Evolutionary conservation across 2,888 invertebrate genomes (phyloP).

Genomic region (Incurvaria masculella): DNA sequence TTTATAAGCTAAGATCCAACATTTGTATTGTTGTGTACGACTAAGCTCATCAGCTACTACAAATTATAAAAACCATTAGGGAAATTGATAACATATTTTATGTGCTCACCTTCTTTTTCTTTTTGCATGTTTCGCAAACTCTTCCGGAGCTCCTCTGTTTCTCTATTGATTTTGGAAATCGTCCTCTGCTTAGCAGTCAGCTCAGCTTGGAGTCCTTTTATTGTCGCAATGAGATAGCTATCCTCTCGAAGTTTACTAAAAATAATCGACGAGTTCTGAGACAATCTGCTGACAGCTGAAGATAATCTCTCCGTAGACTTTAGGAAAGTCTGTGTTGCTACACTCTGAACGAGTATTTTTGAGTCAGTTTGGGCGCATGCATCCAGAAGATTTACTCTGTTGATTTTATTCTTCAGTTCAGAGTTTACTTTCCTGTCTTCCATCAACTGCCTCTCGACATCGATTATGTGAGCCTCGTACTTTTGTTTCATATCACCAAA

Average conservation of each 20-base stretch:
- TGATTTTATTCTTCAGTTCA: slow-evolving; percentile 55
- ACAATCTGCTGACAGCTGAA: slow-evolving; percentile 49
- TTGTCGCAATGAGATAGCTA: slow-evolving; percentile 73
- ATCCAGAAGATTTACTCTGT: slow-evolving; percentile 30
- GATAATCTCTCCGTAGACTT: slow-evolving; percentile 35
- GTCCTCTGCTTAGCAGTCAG: slow-evolving; percentile 71
- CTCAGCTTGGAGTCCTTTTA: slow-evolving; percentile 74
- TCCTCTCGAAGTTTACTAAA: slow-evolving; percentile 63
- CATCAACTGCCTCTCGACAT: slow-evolving; percentile 65
- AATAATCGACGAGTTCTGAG: slow-evolving; percentile 52
- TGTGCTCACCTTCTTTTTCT: slow-evolving; percentile 65
- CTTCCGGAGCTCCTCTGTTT: slow-evolving; percentile 72
- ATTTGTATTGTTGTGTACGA: too few species aligned
- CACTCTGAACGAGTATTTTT: slow-evolving; percentile 23
- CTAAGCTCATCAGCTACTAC: too few species aligned
- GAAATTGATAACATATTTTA: too few species aligned
- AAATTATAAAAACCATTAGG: too few species aligned
- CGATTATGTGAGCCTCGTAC: slow-evolving; percentile 71
- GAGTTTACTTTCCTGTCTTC: slow-evolving; percentile 43
- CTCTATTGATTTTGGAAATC: slow-evolving; percentile 67
- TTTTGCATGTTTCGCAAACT: slow-evolving; percentile 73
- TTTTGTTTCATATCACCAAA: slow-evolving; percentile 75
- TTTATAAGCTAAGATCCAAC: too few species aligned
- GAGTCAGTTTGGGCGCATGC: slow-evolving; percentile 49
- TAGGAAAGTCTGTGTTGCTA: slow-evolving; percentile 35